These are phyloP conservation scores for Pontoporia blainvillei DNA, from an alignment of 2,113 vertebrate species.

Conservation along the genomic window DNA sequence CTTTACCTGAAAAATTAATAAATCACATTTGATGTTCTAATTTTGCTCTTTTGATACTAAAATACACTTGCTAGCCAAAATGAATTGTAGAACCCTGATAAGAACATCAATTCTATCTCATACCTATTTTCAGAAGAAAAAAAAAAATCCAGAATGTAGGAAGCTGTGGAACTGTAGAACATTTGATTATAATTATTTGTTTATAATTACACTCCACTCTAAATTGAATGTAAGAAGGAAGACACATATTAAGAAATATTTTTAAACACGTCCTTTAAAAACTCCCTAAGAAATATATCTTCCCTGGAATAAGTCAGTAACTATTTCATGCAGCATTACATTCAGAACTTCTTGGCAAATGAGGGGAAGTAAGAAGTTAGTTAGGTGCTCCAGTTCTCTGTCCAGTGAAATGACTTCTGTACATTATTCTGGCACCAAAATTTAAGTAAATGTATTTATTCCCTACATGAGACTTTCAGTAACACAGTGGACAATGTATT, in stretches of 20 bases:
- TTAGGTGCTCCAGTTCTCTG: neutral
- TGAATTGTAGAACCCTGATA: neutral
- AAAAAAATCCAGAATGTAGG: neutral
- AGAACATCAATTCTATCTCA: neutral
- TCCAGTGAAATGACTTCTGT: neutral
- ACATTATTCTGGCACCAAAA: neutral
- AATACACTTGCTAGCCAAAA: neutral
- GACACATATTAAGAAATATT: neutral
- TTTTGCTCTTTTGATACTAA: neutral
- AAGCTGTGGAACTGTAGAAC: neutral
- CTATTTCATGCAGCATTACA: neutral
- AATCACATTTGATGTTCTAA: neutral
- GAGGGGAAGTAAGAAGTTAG: neutral
- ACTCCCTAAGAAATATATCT: neutral
- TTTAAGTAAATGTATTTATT: neutral
- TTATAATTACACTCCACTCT: neutral
- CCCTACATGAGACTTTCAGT: neutral
- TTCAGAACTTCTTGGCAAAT: neutral
- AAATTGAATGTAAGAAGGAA: neutral
- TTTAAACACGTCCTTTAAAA: neutral
- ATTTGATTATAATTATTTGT: neutral
- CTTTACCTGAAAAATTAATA: neutral
- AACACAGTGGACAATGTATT: neutral
- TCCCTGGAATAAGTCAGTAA: neutral
- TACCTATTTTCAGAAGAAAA: neutral